These are phyloP conservation scores for Mythimna vitellina DNA, from an alignment of 2,888 invertebrate genomes.

Conservation along the genomic window DNA sequence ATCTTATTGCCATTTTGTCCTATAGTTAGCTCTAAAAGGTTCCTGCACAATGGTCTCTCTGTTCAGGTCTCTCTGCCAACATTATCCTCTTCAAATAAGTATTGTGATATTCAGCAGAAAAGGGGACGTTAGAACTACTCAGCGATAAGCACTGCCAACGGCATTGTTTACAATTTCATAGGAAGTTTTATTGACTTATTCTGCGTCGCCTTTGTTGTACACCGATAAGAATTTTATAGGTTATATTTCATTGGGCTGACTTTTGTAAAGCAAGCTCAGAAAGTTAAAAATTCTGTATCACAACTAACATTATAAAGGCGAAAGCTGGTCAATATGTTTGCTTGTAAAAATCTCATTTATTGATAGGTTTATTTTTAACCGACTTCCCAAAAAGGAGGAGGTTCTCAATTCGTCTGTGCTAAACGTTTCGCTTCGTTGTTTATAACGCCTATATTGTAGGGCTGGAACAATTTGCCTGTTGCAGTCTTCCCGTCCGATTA, in stretches of 20 bases:
- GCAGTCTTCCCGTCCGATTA: too few relatives aligned
- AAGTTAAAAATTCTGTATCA: neutral
- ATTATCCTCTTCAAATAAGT: constrained; percentile 65
- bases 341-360: too few relatives aligned
- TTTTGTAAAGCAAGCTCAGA: constrained; percentile 1
- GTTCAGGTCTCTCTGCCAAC: constrained; percentile 37
- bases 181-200: constrained; percentile 43
- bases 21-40: constrained; percentile 65
- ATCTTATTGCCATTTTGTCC: constrained; percentile 58
- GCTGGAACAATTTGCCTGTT: too few relatives aligned
- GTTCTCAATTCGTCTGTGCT: too few relatives aligned
- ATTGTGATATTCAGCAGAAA: constrained; percentile 60
- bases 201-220: constrained; percentile 27
- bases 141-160: constrained; percentile 37
- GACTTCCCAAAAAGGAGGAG: too few relatives aligned
- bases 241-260: neutral
- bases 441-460: too few relatives aligned
- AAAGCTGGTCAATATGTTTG: too few relatives aligned
- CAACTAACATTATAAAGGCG: too few relatives aligned
- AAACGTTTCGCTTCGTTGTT: too few relatives aligned
- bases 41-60: constrained; percentile 56
- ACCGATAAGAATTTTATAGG: constrained; percentile 16
- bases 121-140: constrained; percentile 43
- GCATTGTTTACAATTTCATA: constrained; percentile 56
- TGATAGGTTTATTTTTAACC: too few relatives aligned